Base-by-base conservation (phyloP, 2,888 invertebrate species). In the Byasa hedistus region DNA sequence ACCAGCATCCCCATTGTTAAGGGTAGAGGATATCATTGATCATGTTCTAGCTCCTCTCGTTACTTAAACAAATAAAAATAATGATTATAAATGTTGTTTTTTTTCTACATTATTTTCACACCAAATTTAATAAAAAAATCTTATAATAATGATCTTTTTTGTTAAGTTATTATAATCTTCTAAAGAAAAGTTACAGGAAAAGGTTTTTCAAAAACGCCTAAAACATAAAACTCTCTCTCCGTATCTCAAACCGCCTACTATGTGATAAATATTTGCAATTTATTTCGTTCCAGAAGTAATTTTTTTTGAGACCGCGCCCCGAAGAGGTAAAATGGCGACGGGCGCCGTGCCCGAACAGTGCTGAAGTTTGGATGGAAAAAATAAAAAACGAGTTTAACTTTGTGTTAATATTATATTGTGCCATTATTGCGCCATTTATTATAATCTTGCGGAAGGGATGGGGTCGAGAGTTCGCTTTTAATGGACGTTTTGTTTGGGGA, bases 401-500 rank as follows among this genome's bases (percentile, higher is more conserved):
- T 90, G 87, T 88, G 90, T 89, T 91, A 90, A 89, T 91, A 90
- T 91, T 89, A 91, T 91, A 91, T 89, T 89, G 90, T 89, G 88
- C 86, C 88, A 91, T 91, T 90, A 91, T 91, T 89, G 83, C 87
- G 83, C 84, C 90, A 89, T 91, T 91, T 91, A 90, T 91, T 90
- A 91, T 88, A 85, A 89, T 88, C 85, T 86, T 77, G 79, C 82
- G 85, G 86, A 86, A 87, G 89, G 87, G 90, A 85, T 86, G 87
- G 89, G 91, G 89, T 86, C 88, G 86, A 87, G 82, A 83, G 84
- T 81, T 81, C 79, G 78, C 79, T 79, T 85, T 87, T 87, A 91
- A 91, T 91, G 90, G 90, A 87, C 84, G 87, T 89, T 91, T 91
- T 91, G 91, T 91, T 88, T 88, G 84, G 77, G n/a, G 76, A 79